Conservation (phyloP, 2,113 vertebrate genomes). For the Riparia riparia region DNA sequence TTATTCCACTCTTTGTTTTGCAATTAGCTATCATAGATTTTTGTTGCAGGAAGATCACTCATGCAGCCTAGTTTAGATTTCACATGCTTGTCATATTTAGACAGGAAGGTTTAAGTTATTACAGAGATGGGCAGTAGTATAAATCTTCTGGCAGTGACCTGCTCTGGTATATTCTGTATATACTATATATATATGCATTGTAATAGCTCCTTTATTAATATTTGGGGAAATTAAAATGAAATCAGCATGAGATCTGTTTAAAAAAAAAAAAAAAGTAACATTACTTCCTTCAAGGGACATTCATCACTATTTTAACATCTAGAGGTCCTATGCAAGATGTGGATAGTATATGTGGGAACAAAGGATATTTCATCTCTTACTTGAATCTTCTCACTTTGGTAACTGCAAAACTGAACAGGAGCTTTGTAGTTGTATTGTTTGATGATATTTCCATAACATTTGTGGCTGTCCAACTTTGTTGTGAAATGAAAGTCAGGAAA, state of each 20-base stretch:
- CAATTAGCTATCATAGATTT: not conserved
- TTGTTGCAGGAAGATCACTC: not conserved
- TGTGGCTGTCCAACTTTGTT: conserved; percentile 45
- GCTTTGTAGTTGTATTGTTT: not conserved
- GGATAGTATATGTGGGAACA: not conserved
- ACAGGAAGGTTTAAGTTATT: not conserved
- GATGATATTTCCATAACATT: not conserved
- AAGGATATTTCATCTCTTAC: not conserved
- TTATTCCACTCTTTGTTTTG: not conserved
- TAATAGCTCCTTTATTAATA: not conserved
- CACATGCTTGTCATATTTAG: not conserved
- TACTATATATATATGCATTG: not conserved
- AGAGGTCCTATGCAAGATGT: not conserved
- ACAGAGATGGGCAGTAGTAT: not conserved
- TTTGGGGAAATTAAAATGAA: not conserved
- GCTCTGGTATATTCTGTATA: not conserved
- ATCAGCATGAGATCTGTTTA: not conserved
- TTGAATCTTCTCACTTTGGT: not conserved
- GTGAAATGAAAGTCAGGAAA: conserved; percentile 67
- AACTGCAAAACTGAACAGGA: not conserved
- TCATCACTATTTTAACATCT: not conserved
- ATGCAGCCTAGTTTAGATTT: not conserved
- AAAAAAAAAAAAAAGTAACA: not conserved
- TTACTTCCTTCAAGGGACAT: not conserved
- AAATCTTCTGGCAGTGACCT: not conserved